Evolutionary conservation across 92 coral and sea anemone species (phyloP).

Genomic region (Epizoanthus ramosus): DNA sequence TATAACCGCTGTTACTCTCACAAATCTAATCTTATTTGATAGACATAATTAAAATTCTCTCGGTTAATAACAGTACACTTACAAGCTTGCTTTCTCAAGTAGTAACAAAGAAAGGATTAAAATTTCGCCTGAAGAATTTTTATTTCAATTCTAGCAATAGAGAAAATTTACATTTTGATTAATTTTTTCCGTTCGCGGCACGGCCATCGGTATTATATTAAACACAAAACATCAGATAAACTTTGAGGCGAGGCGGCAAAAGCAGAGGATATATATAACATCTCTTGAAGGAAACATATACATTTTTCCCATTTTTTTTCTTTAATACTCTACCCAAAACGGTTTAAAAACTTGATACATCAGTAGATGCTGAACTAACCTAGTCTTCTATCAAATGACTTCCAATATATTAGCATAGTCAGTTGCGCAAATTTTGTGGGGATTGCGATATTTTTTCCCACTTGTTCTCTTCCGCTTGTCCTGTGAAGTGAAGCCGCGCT

Average conservation of each 20-base stretch:
- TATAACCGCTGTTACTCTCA: neutral
- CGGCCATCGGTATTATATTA: slow-evolving; percentile 9
- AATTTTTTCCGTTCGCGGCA: slow-evolving; percentile 15
- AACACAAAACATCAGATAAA: slow-evolving; percentile 21
- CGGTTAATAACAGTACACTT: neutral
- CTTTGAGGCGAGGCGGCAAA: slow-evolving; percentile 1
- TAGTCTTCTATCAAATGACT: too few relatives aligned
- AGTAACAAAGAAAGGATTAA: slow-evolving; percentile 1
- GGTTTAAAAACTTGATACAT: too few relatives aligned
- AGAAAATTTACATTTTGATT: slow-evolving; percentile 35
- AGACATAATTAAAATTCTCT: neutral
- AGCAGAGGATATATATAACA: neutral
- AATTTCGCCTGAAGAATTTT: slow-evolving; percentile 28
- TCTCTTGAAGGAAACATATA: neutral
- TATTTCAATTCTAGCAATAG: slow-evolving; percentile 7
- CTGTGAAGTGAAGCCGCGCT: too few relatives aligned
- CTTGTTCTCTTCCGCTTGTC: too few relatives aligned
- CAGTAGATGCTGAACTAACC: too few relatives aligned
- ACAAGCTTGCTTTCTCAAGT: neutral
- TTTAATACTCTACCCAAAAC: too few relatives aligned
- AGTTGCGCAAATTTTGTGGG: too few relatives aligned
- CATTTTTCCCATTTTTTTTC: too few relatives aligned
- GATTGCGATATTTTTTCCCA: too few relatives aligned
- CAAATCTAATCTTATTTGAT: neutral
- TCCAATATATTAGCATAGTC: too few relatives aligned